Evolutionary conservation across 2,113 vertebrate genomes (phyloP).

Genomic region (Brachyhypopomus occidentalis): DNA sequence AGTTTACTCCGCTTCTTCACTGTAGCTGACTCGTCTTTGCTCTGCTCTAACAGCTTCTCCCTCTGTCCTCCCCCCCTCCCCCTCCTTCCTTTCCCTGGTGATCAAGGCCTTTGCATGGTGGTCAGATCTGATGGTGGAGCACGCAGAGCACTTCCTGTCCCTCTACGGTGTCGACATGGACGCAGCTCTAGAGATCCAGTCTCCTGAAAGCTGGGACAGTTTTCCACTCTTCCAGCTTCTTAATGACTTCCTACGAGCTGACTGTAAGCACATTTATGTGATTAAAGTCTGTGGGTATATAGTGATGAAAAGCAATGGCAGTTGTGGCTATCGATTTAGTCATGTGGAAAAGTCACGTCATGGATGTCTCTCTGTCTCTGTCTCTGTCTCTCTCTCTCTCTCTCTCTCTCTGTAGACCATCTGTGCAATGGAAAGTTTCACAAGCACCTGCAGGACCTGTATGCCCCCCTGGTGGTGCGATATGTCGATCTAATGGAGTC

Average conservation of each 20-base stretch:
- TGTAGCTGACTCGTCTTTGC: neutral
- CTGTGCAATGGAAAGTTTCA: conserved; percentile 99
- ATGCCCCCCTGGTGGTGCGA: conserved; percentile 99
- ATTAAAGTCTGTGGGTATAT: neutral
- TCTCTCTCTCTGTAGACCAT: conserved; percentile 82
- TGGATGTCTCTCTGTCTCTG: neutral
- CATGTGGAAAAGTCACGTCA: neutral
- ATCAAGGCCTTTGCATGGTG: conserved; percentile 98
- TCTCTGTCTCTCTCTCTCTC: neutral
- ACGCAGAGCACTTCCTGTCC: conserved; percentile 96
- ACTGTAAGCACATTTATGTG: conserved; percentile 82
- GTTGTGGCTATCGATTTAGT: neutral
- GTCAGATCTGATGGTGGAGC: conserved; percentile 99
- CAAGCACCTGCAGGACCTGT: conserved; percentile 99
- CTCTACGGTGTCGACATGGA: conserved; percentile 98
- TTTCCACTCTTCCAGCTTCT: conserved; percentile 98
- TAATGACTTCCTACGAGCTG: conserved; percentile 94
- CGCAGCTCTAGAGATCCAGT: conserved; percentile 93
- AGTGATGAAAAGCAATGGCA: neutral
- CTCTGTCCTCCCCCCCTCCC: conserved; percentile 1
- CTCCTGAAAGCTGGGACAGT: conserved; percentile 98
- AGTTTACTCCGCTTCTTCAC: conserved; percentile 26
- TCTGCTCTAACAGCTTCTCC: conserved; percentile 25
- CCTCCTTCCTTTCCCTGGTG: conserved; percentile 50
- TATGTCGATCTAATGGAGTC: conserved; percentile 99